Evolutionary conservation across 1,140 invertebrate species (phyloP).

Genomic region (Sogatella furcifera): DNA sequence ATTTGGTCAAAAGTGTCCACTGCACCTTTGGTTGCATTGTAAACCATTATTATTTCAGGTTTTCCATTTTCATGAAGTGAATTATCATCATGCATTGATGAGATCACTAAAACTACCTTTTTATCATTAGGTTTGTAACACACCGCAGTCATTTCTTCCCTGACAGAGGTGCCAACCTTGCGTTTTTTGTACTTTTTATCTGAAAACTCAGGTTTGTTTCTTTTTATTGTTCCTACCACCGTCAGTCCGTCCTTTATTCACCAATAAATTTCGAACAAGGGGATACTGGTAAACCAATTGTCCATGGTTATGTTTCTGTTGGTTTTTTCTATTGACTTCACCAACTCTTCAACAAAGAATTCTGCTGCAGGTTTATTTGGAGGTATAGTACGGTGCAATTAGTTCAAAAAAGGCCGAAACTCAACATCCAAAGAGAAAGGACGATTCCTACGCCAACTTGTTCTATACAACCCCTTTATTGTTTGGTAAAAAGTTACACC

Average conservation of each 20-base stretch:
- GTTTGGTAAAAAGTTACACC: too few species aligned
- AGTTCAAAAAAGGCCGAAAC: too few species aligned
- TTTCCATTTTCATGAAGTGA: slow-evolving; percentile 18
- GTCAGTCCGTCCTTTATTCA: slow-evolving; percentile 1
- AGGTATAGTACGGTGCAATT: too few species aligned
- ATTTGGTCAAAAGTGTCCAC: slow-evolving; percentile 32
- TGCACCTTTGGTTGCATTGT: slow-evolving; percentile 30
- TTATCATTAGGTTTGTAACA: slow-evolving; percentile 19
- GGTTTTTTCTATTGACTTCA: slow-evolving; percentile 22
- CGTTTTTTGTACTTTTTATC: slow-evolving; percentile 10
- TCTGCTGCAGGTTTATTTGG: slow-evolving; percentile 10
- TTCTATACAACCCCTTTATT: too few species aligned
- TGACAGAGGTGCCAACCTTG: not conserved
- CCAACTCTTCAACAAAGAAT: slow-evolving; percentile 25
- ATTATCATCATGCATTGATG: slow-evolving; percentile 14
- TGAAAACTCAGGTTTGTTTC: slow-evolving; percentile 24
- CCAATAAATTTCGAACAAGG: slow-evolving; percentile 16
- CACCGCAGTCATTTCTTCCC: slow-evolving; percentile 17
- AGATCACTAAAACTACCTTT: slow-evolving; percentile 12
- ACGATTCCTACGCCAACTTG: too few species aligned
- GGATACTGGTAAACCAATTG: slow-evolving; percentile 28
- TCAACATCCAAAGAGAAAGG: too few species aligned
- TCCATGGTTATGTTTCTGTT: slow-evolving; percentile 28
- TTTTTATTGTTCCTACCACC: slow-evolving; percentile 15
- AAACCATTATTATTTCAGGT: slow-evolving; percentile 28